phyloP scores from a whole-genome alignment of 2,113 vertebrate species.

The Spizaetus ornatus region DNA sequence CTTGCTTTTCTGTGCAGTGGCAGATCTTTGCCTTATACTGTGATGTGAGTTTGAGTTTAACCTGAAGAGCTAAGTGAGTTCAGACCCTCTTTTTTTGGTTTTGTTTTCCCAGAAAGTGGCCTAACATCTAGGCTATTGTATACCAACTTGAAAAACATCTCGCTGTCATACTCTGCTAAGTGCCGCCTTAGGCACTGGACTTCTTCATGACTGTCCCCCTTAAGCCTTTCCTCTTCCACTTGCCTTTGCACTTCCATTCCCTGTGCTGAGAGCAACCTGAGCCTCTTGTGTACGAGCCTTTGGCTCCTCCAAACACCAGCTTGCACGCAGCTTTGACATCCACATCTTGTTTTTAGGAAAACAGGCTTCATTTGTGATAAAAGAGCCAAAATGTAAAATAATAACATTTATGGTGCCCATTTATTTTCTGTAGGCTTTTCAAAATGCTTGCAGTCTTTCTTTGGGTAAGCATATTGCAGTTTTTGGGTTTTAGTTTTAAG shows the following conservation, averaged over 20 bases:
- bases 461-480: accelerated
- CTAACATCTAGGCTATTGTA: too few relatives aligned
- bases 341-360: not conserved
- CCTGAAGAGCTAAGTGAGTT: not conserved
- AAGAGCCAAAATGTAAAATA: not conserved
- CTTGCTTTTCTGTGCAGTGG: not conserved
- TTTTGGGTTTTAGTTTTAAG: not conserved
- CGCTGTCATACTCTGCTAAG: not conserved
- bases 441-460: not conserved
- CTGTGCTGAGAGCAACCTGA: not conserved
- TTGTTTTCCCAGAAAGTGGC: not conserved
- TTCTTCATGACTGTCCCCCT: not conserved
- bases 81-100: not conserved
- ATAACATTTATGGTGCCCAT: not conserved
- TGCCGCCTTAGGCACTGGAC: not conserved
- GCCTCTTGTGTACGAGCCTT: not conserved
- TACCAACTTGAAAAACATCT: not conserved
- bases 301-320: not conserved
- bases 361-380: not conserved
- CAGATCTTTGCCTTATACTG: not conserved
- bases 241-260: not conserved
- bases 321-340: not conserved
- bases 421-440: not conserved
- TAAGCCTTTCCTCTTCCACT: not conserved
- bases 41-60: not conserved